Base-by-base conservation (phyloP, 2,797 vertebrate genomes). In the Meriones psammophilus region DNA sequence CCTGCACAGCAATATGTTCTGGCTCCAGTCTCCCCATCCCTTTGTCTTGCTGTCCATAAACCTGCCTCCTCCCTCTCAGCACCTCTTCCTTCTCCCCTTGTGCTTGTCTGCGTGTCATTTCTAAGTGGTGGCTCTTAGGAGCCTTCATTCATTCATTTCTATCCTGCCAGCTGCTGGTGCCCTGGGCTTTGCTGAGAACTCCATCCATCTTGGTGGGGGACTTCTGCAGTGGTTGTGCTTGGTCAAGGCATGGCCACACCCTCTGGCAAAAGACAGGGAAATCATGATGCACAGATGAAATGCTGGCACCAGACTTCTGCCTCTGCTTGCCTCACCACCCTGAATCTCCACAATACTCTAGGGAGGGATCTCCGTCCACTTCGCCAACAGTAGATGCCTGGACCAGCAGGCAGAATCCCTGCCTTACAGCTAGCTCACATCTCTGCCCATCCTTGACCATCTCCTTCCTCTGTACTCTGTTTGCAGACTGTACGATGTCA, bases 51-150 rank as follows among this genome's bases (percentile, higher is more conserved):
- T 85, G 54, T 20, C 66, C 66, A 56, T 33, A 88, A 39, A 89
- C 86, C 46, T 46, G 46, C 60, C 89, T 93, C 64, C 54, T 69
- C 46, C 46, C 39, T 8, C n/a, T 54, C 24, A 8, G 18, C 4
- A 22, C 66, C 79, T 30, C 83, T 68, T 88, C 24, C 69, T 94
- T 64, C 86, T 92, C n/a, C 24, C 10, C 24, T 77, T 6, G 12
- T 71, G 20, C 9, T 5, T 30, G 0, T 20, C 0, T 39, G 6
- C 6, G 13, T 92, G 8, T 58, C 66, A 33, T 85, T 93, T 74
- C 89, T 95, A 83, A 89, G 77, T 89, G 94, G 50, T 71, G 28
- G 71, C 33, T 66, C 42, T 78, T 83, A 54, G 26, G 81, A 80
- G 80, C 24, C 42, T 93, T 56, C 20, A 24, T 89, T 89, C 90